These are phyloP conservation scores for Myiotriccus ornatus DNA, from an alignment of 2,797 vertebrate genomes.

Conservation along the genomic window DNA sequence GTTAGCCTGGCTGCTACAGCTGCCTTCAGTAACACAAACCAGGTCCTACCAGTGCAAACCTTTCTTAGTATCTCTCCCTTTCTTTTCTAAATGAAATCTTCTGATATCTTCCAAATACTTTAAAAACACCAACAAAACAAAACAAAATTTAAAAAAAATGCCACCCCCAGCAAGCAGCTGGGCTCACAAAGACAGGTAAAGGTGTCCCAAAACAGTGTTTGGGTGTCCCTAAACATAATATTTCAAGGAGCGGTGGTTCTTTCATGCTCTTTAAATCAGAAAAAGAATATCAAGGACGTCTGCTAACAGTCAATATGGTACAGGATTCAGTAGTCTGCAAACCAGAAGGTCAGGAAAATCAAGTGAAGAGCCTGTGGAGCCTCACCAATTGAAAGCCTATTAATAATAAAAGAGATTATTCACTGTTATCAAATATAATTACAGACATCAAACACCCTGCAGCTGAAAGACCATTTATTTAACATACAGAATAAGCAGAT, in stretches of 20 bases:
- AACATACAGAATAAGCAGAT: conserved; percentile 34
- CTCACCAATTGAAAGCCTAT: conserved; percentile 29
- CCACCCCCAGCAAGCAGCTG: background rate
- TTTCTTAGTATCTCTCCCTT: background rate
- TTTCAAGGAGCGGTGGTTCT: background rate
- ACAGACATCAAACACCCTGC: conserved; percentile 46
- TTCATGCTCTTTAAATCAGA: background rate
- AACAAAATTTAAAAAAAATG: too few species aligned
- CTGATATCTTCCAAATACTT: background rate
- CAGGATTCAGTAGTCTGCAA: background rate
- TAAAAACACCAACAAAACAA: fast-evolving
- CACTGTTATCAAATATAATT: conserved; percentile 69
- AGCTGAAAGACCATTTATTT: conserved; percentile 53
- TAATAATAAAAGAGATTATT: conserved; percentile 68
- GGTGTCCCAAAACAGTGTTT: background rate
- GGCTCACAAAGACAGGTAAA: background rate
- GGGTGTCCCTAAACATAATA: background rate
- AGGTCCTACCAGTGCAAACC: background rate
- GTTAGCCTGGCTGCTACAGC: background rate
- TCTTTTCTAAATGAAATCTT: background rate
- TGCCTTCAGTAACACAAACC: background rate
- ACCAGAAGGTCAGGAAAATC: conserved; percentile 31
- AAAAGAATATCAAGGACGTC: background rate
- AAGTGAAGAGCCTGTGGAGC: background rate
- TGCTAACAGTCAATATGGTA: background rate